Evolutionary conservation across 2,888 invertebrate genomes (phyloP).

Genomic region (Drosophila testacea): DNA sequence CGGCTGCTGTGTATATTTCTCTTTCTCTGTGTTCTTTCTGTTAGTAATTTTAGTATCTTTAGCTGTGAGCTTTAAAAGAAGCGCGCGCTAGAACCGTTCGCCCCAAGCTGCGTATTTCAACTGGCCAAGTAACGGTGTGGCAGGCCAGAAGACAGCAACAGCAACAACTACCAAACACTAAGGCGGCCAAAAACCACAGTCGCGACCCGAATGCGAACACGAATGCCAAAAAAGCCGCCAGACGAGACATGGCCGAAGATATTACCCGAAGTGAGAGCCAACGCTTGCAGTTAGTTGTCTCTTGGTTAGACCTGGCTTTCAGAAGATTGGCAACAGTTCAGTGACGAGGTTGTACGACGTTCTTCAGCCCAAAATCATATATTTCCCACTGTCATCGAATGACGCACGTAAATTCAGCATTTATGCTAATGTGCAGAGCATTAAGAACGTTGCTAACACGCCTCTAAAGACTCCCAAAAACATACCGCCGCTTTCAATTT

Average conservation of each 20-base stretch:
- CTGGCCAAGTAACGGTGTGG: slow-evolving; percentile 79
- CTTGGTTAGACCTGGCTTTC: slow-evolving; percentile 15
- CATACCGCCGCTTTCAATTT: slow-evolving; percentile 45
- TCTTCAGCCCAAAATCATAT: not conserved
- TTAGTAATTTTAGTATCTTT: slow-evolving; percentile 63
- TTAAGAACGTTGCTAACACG: slow-evolving; percentile 45
- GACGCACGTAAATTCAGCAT: slow-evolving; percentile 38
- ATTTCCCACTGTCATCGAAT: slow-evolving; percentile 15
- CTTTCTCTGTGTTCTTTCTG: slow-evolving; percentile 29
- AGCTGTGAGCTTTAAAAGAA: slow-evolving; percentile 44
- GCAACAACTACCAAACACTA: slow-evolving; percentile 30
- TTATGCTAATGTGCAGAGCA: slow-evolving; percentile 52
- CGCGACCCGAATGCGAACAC: slow-evolving; percentile 19
- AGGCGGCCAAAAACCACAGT: slow-evolving; percentile 47
- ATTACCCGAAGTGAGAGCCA: slow-evolving; percentile 6
- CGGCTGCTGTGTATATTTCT: slow-evolving; percentile 66
- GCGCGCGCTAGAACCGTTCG: slow-evolving; percentile 79
- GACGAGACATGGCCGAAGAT: slow-evolving; percentile 35
- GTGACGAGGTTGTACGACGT: slow-evolving; percentile 32
- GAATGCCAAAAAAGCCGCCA: slow-evolving; percentile 33
- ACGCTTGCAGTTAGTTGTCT: slow-evolving; percentile 20
- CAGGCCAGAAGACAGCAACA: slow-evolving; percentile 69
- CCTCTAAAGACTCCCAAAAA: slow-evolving; percentile 22
- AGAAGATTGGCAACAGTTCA: slow-evolving; percentile 45
- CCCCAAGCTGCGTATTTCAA: slow-evolving; percentile 78